These are phyloP conservation scores for Planococcus citri DNA, from an alignment of 1,140 invertebrate genomes.

Conservation along the genomic window DNA sequence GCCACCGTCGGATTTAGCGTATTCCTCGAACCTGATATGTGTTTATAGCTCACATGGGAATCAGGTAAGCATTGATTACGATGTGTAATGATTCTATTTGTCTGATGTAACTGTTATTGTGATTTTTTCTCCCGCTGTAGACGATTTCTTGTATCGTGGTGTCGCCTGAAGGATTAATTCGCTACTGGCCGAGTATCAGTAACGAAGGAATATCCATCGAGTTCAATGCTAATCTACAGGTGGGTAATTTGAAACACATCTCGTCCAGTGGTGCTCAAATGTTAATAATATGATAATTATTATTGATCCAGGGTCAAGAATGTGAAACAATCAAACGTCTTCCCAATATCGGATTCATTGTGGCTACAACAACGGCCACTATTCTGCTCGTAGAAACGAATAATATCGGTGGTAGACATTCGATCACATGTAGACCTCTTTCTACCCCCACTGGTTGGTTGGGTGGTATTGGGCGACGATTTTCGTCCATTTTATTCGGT, in stretches of 20 bases:
- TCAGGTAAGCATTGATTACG: slow-evolving; percentile 37
- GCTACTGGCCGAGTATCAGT: slow-evolving; percentile 81
- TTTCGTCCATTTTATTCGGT: slow-evolving; percentile 80
- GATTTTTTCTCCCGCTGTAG: too few relatives aligned
- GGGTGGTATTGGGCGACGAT: slow-evolving; percentile 68
- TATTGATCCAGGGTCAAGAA: slow-evolving; percentile 39
- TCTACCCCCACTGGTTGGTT: slow-evolving; percentile 71
- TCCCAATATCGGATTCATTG: slow-evolving; percentile 59
- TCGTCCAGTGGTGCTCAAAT: too few relatives aligned
- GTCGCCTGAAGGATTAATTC: slow-evolving; percentile 79
- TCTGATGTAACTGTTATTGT: neutral
- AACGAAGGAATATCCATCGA: slow-evolving; percentile 78
- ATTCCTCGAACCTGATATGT: slow-evolving; percentile 75
- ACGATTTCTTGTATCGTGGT: slow-evolving; percentile 80
- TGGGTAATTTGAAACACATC: slow-evolving; percentile 23
- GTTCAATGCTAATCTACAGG: slow-evolving; percentile 64
- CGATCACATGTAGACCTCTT: slow-evolving; percentile 54
- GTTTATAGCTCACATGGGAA: slow-evolving; percentile 56
- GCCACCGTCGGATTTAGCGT: slow-evolving; percentile 81
- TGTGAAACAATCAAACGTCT: slow-evolving; percentile 57
- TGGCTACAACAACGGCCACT: slow-evolving; percentile 84
- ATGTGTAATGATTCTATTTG: neutral
- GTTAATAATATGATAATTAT: too few relatives aligned
- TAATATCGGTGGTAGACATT: slow-evolving; percentile 44
- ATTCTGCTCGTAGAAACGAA: slow-evolving; percentile 58